Percentiles rank a stretch among this genome's conserved stretches.
These are phyloP conservation scores for Phoronis australis DNA, from an alignment of 2,888 invertebrate species.

Conservation along the genomic window DNA sequence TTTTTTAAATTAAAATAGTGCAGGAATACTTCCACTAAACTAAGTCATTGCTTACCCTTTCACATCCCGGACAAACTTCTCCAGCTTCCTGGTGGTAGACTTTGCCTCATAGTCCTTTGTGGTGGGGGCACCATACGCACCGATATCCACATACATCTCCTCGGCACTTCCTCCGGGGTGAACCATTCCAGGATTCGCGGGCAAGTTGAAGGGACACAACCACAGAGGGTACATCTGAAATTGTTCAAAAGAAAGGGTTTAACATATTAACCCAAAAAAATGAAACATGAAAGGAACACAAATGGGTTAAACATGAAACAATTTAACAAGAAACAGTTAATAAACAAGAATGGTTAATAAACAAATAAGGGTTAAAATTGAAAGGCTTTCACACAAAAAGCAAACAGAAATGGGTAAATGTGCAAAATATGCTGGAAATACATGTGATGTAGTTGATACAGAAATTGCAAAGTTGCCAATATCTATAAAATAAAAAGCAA, in stretches of 20 bases:
- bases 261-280: not conserved
- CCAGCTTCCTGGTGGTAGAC: slow-evolving; percentile 65
- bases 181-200: slow-evolving; percentile 67
- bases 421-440: too few relatives aligned
- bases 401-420: too few relatives aligned
- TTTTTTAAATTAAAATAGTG: too few relatives aligned
- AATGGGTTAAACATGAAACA: not conserved
- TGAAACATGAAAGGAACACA: not conserved
- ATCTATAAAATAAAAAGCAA: too few relatives aligned
- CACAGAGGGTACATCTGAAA: slow-evolving; percentile 73
- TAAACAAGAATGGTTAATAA: not conserved
- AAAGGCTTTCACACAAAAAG: too few relatives aligned
- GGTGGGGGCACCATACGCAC: slow-evolving; percentile 73
- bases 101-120: slow-evolving; percentile 61
- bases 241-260: slow-evolving; percentile 2
- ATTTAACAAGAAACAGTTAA: not conserved
- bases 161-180: slow-evolving; percentile 56
- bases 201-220: slow-evolving; percentile 74
- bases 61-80: slow-evolving; percentile 65
- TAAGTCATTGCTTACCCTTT: slow-evolving; percentile 64
- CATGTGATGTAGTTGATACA: too few relatives aligned
- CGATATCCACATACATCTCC: slow-evolving; percentile 74
- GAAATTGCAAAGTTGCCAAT: too few relatives aligned
- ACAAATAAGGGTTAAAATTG: too few relatives aligned
- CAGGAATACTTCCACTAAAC: too few relatives aligned